These are phyloP conservation scores for Steatocranus sp. DNA, from an alignment of 2,797 vertebrate species.

Conservation along the genomic window DNA sequence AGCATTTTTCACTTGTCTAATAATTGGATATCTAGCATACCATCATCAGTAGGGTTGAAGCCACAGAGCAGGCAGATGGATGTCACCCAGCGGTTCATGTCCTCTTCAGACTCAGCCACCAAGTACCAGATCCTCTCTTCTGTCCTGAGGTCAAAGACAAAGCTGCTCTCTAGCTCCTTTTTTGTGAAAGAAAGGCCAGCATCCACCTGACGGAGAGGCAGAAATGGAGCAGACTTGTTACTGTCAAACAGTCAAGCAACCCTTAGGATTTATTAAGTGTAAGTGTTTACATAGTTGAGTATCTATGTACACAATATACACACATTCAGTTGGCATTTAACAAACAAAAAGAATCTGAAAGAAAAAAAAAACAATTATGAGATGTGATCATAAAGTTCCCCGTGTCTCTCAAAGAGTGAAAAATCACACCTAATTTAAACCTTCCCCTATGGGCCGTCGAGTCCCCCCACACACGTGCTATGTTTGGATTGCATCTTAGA, in stretches of 20 bases:
- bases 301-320: neutral
- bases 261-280: neutral
- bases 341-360: neutral
- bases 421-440: neutral
- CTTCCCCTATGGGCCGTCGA: neutral
- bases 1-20: neutral
- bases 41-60: slow-evolving; percentile 79
- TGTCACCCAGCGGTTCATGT: slow-evolving; percentile 95
- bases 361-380: neutral
- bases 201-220: slow-evolving; percentile 76
- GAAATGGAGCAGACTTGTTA: neutral
- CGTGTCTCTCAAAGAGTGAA: neutral
- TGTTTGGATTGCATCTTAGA: neutral
- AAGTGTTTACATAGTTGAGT: neutral
- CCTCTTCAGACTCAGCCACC: slow-evolving; percentile 89
- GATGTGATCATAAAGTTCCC: neutral
- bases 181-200: slow-evolving; percentile 89
- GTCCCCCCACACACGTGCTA: neutral
- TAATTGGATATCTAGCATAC: neutral
- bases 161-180: slow-evolving; percentile 91
- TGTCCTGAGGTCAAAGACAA: slow-evolving; percentile 90
- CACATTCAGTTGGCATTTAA: neutral
- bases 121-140: slow-evolving; percentile 90
- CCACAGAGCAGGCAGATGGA: slow-evolving; percentile 91
- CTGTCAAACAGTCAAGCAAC: neutral